Percentiles rank a stretch among this genome's conserved stretches.
phyloP scores from a whole-genome alignment of 1,140 invertebrate species.

The Oppia nitens region DNA sequence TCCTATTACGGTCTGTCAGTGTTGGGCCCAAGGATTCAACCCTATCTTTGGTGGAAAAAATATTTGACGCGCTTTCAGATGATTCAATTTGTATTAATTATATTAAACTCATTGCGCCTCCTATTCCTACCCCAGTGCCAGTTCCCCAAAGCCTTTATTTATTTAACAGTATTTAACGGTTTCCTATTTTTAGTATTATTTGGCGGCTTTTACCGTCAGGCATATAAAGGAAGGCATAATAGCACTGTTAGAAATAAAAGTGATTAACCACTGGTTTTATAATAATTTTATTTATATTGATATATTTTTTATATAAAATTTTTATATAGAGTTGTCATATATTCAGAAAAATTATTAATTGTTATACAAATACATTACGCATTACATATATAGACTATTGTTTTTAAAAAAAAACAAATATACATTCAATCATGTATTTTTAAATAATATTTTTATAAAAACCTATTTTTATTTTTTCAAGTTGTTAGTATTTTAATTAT shows the following conservation, averaged over 20 bases:
- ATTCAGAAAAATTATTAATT: no score
- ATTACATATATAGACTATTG: no score
- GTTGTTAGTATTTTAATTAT: no score
- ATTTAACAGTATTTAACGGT: constrained; percentile 8
- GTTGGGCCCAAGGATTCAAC: constrained; percentile 34
- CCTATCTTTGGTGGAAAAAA: constrained; percentile 40
- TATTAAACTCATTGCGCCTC: neutral
- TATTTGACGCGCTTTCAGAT: constrained; percentile 39
- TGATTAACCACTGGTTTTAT: neutral
- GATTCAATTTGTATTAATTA: constrained; percentile 22
- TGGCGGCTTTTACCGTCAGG: constrained; percentile 3
- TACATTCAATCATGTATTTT: no score
- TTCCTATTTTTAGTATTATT: constrained; percentile 12
- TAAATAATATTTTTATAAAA: no score
- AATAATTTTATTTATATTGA: no score
- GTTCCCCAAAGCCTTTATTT: constrained; percentile 12
- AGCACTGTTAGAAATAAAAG: neutral
- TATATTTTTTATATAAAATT: no score
- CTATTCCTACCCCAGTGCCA: neutral
- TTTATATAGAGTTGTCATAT: no score
- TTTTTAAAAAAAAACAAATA: no score
- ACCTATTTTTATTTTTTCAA: no score
- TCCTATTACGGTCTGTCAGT: constrained; percentile 37
- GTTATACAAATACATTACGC: no score
- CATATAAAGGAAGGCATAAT: neutral